Percentiles rank a stretch among this genome's conserved stretches.
Evolutionary conservation across 2,797 vertebrate genomes (phyloP).

Genomic region (Paedocypris micromegethes): DNA sequence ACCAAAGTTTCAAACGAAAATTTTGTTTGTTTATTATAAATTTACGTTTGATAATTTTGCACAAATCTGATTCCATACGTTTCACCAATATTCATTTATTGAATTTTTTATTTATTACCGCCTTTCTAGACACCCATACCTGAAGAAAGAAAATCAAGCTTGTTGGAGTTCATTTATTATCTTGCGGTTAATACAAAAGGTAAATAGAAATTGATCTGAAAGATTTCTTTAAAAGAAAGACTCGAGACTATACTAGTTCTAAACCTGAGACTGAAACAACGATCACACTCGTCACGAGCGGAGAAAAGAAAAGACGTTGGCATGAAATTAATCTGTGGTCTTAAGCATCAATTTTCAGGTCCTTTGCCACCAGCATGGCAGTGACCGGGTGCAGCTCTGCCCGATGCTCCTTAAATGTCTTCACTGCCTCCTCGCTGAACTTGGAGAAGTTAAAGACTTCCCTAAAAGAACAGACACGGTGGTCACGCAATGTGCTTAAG

Average conservation of each 20-base stretch:
- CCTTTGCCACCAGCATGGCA: constrained; percentile 79
- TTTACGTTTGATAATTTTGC: too few species aligned
- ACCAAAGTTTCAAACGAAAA: too few species aligned
- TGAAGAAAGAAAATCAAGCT: too few species aligned
- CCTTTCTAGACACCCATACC: too few species aligned
- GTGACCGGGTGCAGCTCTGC: constrained; percentile 83
- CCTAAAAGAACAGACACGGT: constrained; percentile 56
- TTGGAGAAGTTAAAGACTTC: constrained; percentile 84
- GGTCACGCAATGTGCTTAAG: too few species aligned
- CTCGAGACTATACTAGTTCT: background rate
- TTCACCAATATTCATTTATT: too few species aligned
- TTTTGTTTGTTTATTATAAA: too few species aligned
- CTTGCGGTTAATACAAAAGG: too few species aligned
- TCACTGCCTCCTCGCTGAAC: constrained; percentile 69
- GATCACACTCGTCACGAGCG: background rate
- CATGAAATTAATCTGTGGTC: background rate
- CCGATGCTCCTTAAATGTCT: constrained; percentile 68
- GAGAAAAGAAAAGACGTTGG: background rate
- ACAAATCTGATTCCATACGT: too few species aligned
- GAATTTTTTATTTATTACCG: too few species aligned
- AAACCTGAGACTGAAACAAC: constrained; percentile 20
- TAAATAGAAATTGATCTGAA: too few species aligned
- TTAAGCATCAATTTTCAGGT: constrained; percentile 71
- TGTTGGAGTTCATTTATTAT: too few species aligned
- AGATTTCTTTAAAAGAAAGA: background rate